phyloP scores from a whole-genome alignment of 2,888 invertebrate genomes.

The Parnassius mnemosyne region DNA sequence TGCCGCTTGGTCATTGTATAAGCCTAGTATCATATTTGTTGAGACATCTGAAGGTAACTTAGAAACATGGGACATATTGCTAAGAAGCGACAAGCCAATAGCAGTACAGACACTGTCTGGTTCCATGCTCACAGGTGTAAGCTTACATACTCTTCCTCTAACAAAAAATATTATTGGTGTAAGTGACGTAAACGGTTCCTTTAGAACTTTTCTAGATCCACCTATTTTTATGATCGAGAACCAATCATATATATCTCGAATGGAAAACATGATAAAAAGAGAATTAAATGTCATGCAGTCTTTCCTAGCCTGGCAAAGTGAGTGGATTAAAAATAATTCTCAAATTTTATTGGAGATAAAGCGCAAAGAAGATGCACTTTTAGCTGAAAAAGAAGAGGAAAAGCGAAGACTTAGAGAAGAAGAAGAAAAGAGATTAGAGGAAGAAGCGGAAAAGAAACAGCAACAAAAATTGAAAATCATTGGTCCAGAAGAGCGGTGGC shows the following conservation, averaged over 20 bases:
- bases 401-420: conserved; percentile 59
- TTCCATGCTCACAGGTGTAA: conserved; percentile 82
- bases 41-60: conserved; percentile 86
- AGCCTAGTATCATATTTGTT: conserved; percentile 86
- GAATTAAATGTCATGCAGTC: conserved; percentile 76
- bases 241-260: conserved; percentile 58
- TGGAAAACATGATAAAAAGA: conserved; percentile 71
- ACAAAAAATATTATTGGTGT: conserved; percentile 83
- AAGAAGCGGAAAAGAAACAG: conserved; percentile 73
- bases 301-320: conserved; percentile 81
- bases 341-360: conserved; percentile 61
- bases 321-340: conserved; percentile 75
- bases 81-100: conserved; percentile 84
- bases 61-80: conserved; percentile 90
- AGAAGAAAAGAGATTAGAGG: conserved; percentile 71
- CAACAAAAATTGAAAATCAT: conserved; percentile 59
- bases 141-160: conserved; percentile 79
- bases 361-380: conserved; percentile 62
- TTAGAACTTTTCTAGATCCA: conserved; percentile 83
- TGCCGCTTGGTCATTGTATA: conserved; percentile 87
- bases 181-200: conserved; percentile 84
- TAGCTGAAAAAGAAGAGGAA: conserved; percentile 68
- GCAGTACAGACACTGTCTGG: conserved; percentile 85
- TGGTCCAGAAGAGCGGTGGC: conserved; percentile 80
- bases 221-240: conserved; percentile 72